Evolutionary conservation across 2,797 vertebrate species (phyloP).

Genomic region (Gymnopithys bicolor): DNA sequence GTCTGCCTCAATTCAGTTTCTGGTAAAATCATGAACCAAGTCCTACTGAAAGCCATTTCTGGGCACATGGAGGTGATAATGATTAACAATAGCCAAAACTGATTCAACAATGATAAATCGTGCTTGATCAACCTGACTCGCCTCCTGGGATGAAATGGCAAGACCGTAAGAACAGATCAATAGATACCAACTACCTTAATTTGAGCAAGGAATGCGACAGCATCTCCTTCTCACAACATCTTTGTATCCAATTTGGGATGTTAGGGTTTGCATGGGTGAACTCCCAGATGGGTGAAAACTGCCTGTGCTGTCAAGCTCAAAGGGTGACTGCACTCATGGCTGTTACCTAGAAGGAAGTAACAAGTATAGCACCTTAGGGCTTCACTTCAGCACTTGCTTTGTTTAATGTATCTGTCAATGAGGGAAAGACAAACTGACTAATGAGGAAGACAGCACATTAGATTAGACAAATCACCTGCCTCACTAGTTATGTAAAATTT

Average conservation of each 20-base stretch:
- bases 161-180: neutral
- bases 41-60: neutral
- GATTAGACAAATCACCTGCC: neutral
- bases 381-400: neutral
- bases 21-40: neutral
- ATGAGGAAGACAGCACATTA: neutral
- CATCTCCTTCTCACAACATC: neutral
- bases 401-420: rapidly evolving
- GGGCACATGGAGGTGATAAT: neutral
- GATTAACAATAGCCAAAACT: neutral
- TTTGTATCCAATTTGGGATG: neutral
- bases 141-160: neutral
- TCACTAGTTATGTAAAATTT: neutral
- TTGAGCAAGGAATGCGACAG: neutral
- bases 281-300: neutral
- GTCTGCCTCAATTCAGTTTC: neutral
- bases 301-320: neutral
- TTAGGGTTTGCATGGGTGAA: neutral
- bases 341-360: neutral
- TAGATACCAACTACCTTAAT: neutral
- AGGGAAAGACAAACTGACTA: neutral
- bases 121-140: neutral
- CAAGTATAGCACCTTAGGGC: neutral
- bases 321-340: too few species aligned
- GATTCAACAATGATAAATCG: neutral